phyloP scores from a whole-genome alignment of 1,140 invertebrate genomes.

The Helicoverpa armigera region DNA sequence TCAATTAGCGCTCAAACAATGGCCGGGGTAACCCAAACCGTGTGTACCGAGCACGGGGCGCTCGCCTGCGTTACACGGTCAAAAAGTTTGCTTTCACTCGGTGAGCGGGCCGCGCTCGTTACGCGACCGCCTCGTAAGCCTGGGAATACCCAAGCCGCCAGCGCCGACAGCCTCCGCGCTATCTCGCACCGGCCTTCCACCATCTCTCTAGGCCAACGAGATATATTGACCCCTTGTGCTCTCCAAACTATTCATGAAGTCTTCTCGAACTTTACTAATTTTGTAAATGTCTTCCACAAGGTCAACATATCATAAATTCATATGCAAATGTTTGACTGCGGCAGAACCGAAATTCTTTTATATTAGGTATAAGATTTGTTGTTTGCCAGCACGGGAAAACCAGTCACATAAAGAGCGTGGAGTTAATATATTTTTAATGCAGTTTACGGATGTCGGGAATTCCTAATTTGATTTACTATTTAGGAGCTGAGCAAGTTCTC shows the following conservation, averaged over 20 bases:
- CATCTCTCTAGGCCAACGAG: neutral
- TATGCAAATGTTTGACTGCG: slow-evolving; percentile 61
- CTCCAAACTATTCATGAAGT: neutral
- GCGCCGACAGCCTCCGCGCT: slow-evolving; percentile 32
- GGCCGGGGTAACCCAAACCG: slow-evolving; percentile 55
- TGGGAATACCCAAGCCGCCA: slow-evolving; percentile 58
- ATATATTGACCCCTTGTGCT: slow-evolving; percentile 21
- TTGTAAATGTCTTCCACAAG: slow-evolving; percentile 39
- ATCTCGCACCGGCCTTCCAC: neutral
- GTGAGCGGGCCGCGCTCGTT: slow-evolving; percentile 44
- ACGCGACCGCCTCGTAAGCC: slow-evolving; percentile 50
- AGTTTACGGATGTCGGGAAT: slow-evolving; percentile 60
- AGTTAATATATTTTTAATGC: slow-evolving; percentile 66
- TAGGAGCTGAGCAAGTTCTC: neutral
- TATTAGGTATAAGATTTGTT: slow-evolving; percentile 47
- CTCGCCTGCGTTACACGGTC: slow-evolving; percentile 43
- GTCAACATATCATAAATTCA: slow-evolving; percentile 62
- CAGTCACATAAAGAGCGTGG: slow-evolving; percentile 53
- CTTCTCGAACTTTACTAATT: neutral
- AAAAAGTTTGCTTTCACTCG: slow-evolving; percentile 62
- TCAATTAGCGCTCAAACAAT: slow-evolving; percentile 56
- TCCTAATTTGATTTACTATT: slow-evolving; percentile 50
- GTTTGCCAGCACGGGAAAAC: slow-evolving; percentile 68
- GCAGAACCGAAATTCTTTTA: slow-evolving; percentile 46
- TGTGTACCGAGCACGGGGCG: slow-evolving; percentile 24